Evolutionary conservation across 2,888 invertebrate species (phyloP), one percentile per base, ranked within the genome.

Genomic region (Lapara coniferarum): DNA sequence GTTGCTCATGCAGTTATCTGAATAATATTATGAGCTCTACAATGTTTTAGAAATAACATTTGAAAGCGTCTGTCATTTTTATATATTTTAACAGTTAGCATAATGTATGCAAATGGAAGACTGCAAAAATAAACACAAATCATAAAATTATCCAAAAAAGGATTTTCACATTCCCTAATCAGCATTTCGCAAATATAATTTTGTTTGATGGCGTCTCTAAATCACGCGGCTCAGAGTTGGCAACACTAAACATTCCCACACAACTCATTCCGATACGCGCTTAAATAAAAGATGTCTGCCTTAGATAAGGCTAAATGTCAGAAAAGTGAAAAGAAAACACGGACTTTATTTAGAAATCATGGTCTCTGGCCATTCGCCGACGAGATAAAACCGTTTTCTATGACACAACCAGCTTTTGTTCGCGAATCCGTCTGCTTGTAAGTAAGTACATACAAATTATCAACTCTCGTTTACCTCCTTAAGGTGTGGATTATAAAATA

Each of bases 231-330:
- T 46, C 10, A 63, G 37, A 59, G 63, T 63, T 63, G 46, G 63
- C 63, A 63, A 49, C 63, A 46, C 8, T 37, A 5, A 37, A 37
- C 19, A 63, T 67, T 67, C 67, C 19, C 67, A 67, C 67, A 67
- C 67, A 67, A 67, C 56, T 67, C 67, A 67, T 67, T 67, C 53
- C 67, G 46, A 19, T 19, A 37, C 19, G 46, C 19, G 56, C 46
- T 56, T 56, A 67, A 67, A 67, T 67, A 67, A 67, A 67, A 67
- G 67, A 67, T 67, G 67, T 67, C 67, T 67, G 46, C 10, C 46
- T 46, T 46, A 56, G 67, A 67, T 67, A 67, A 67, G 46, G 16
- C 46, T 44, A 56, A 49, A 67, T 67, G 67, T 49, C 67, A 67
- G 10, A 56, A 67, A 67, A 49, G 16, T 46, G 14, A 25, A 49